Evolutionary conservation across 2,797 vertebrate species (phyloP), one percentile per base, ranked within the genome.

Genomic region (Margarornis squamiger): DNA sequence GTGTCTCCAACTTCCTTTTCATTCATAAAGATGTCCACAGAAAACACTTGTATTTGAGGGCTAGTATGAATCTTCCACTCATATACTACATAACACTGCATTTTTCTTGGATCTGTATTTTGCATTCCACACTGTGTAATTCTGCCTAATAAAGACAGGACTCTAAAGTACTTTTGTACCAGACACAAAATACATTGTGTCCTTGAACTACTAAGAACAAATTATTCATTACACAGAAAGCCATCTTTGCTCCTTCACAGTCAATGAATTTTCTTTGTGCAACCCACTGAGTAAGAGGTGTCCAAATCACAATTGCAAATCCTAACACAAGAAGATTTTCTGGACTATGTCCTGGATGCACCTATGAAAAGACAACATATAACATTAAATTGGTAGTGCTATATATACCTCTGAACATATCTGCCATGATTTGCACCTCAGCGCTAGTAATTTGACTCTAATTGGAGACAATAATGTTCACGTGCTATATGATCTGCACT

Each of bases 401-500:
- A 23, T 34, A 45, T 41, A 46, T 61, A 12, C 6, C 34, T 77
- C 39, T 51, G 41, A 63, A 81, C 51, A 41, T 2, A 75, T 48
- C 36, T 55, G 19, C 32, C 12, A 7, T 71, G 23, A 78, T 57
- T 84, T 86, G 14, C 2, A 15, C 45, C 29, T 29, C 22, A 77
- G 46, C 9, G 13, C 41, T 46, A 63, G 27, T 30, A 51, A 54
- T 54, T 67, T 66, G 7, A 66, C 9, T 65, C 26, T 63, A 55
- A 55, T 0, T 70, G 52, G 58, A 58, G 46, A 66, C 0, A 0
- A 14, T 36, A 29, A 48, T 14, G 2, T 57, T 66, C 30, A 51
- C 22, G 10, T n/a, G 20, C 12, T 65, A 26, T 7, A 8, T 34
- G 30, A 83, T 46, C 54, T 62, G 32, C 39, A 46, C 22, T 4